Evolutionary conservation across 2,113 vertebrate species (phyloP), one percentile per base, ranked within the genome.

Genomic region (Varanus komodoensis): DNA sequence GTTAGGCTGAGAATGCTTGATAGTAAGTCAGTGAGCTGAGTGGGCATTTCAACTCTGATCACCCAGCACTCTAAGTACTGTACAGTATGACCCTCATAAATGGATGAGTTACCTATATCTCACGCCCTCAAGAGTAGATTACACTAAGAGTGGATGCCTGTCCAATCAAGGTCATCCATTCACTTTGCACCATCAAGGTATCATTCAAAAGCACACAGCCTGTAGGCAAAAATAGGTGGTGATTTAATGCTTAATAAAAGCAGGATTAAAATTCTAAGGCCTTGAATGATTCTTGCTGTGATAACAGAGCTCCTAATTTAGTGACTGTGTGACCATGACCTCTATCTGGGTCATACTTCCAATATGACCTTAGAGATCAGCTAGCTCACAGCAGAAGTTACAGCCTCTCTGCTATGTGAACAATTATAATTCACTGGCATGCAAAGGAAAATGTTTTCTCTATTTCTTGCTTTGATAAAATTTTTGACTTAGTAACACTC

Each of bases 381-480:
- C 9, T 38, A 84, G 44, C 23, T 48, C 4, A 3, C 8, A 34
- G 52, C 61, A 67, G 34, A n/a, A 84, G 9, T 23, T 34, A 84
- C 23, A 69, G 27, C 23, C 5, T 21, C 38, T 25, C 21, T 83
- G 19, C 44, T 67, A 61, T 27, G 23, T 38, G 8, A 82, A 17
- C 27, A 57, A 61, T 80, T 87, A 87, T 69, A 89, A 32, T 69
- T 11, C 86, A 6, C 32, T 27, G 82, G 88, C 32, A 34, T 73
- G 6, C 87, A 89, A 3, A 91, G 23, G 52, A 88, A 77, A 92
- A 89, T 12, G 44, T 8, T 34, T 90, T 83, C 74, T 84, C 38
- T 15, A 86, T n/a, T 1, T 82, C 69, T 91, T 61, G 75, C 91
- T 93, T 92, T 82, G 17, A 85, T 50, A 29, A 14, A 52, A 71